phyloP scores from a whole-genome alignment of 2,888 invertebrate species.

The Cenopis cana region DNA sequence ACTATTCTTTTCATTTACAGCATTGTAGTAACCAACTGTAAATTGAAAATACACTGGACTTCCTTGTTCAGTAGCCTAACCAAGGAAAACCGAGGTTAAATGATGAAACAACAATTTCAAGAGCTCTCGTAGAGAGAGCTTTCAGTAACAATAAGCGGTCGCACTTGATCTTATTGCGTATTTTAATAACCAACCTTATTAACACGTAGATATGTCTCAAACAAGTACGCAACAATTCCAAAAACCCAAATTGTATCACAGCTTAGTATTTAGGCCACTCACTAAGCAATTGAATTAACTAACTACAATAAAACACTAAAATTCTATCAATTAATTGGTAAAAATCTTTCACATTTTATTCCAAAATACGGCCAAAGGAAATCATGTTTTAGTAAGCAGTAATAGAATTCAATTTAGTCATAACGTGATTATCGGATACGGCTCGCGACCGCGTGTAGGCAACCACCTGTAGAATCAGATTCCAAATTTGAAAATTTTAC shows the following conservation, averaged over 20 bases:
- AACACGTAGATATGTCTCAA: slow-evolving; percentile 43
- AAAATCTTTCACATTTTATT: slow-evolving; percentile 19
- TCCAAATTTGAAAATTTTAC: slow-evolving; percentile 44
- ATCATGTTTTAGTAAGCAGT: not conserved
- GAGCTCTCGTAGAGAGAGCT: slow-evolving; percentile 5
- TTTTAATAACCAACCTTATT: slow-evolving; percentile 25
- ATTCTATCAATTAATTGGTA: slow-evolving; percentile 43
- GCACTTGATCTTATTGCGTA: slow-evolving; percentile 34
- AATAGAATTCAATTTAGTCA: slow-evolving; percentile 28
- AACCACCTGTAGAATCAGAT: slow-evolving; percentile 56
- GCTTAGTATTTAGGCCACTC: slow-evolving; percentile 54
- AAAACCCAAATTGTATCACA: slow-evolving; percentile 51
- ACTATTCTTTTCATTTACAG: too few relatives aligned
- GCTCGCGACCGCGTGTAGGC: slow-evolving; percentile 45
- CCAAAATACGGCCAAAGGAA: not conserved
- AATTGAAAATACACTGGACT: not conserved
- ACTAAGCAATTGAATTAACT: slow-evolving; percentile 40
- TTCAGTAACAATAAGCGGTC: slow-evolving; percentile 17
- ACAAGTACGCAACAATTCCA: slow-evolving; percentile 44
- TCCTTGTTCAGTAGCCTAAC: not conserved
- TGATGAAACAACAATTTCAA: not conserved
- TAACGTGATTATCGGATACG: slow-evolving; percentile 20
- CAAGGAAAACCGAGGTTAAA: not conserved
- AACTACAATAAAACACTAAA: slow-evolving; percentile 33
- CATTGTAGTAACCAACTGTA: not conserved